These are phyloP conservation scores for Drosophila mayaguana DNA, from an alignment of 2,888 invertebrate genomes.

Conservation along the genomic window DNA sequence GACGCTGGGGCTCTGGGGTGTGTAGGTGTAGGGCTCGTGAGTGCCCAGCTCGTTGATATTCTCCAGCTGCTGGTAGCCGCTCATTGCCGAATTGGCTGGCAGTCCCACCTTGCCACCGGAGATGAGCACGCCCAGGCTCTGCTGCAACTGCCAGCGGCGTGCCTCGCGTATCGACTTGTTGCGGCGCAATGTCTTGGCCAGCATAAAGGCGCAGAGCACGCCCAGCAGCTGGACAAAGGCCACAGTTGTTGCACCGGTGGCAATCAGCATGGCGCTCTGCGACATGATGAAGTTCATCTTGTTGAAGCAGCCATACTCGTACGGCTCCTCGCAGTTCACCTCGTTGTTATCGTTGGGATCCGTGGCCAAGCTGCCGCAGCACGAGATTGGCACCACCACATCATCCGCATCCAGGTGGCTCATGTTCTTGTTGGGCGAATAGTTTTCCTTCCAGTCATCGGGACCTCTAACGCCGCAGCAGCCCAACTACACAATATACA, in stretches of 20 bases:
- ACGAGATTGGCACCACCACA: slow-evolving; percentile 87
- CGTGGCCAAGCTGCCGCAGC: slow-evolving; percentile 85
- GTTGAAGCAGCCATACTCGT: slow-evolving; percentile 87
- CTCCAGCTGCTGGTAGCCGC: slow-evolving; percentile 83
- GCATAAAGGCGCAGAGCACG: slow-evolving; percentile 94
- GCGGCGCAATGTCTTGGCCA: slow-evolving; percentile 93
- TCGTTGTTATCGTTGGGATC: slow-evolving; percentile 19
- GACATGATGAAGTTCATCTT: slow-evolving; percentile 88
- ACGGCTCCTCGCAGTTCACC: slow-evolving; percentile 75
- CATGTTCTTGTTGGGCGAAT: slow-evolving; percentile 46
- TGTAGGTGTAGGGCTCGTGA: slow-evolving; percentile 81
- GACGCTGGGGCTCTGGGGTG: slow-evolving; percentile 84
- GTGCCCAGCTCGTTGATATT: slow-evolving; percentile 72
- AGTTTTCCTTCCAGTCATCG: slow-evolving; percentile 87
- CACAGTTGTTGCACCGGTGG: slow-evolving; percentile 91
- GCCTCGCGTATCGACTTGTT: slow-evolving; percentile 91
- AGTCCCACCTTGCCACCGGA: slow-evolving; percentile 79
- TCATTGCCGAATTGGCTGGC: slow-evolving; percentile 77
- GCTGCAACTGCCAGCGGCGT: slow-evolving; percentile 88
- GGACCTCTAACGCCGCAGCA: slow-evolving; percentile 89
- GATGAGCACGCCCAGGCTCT: slow-evolving; percentile 83
- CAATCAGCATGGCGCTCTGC: slow-evolving; percentile 90
- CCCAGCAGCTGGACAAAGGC: slow-evolving; percentile 94
- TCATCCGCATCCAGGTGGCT: slow-evolving; percentile 58
- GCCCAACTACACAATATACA: slow-evolving; percentile 86